phyloP scores from a whole-genome alignment of 2,113 vertebrate genomes.

The Ammodytes marinus region DNA sequence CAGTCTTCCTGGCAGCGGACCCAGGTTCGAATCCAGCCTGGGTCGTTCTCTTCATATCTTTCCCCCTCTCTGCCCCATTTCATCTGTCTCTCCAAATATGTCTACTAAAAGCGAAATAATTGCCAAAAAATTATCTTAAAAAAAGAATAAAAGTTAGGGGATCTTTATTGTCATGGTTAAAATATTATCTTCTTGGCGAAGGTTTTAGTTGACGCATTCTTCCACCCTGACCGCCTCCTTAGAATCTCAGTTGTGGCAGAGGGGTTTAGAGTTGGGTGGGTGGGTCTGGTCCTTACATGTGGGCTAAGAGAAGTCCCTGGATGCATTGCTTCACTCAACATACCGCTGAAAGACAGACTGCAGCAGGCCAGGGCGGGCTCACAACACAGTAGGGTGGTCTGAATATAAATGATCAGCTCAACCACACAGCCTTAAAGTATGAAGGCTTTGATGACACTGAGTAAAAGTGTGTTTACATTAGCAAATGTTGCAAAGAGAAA shows the following conservation, averaged over 20 bases:
- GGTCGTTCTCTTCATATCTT: no score
- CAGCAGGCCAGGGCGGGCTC: constrained; percentile 35
- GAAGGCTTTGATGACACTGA: constrained; percentile 7
- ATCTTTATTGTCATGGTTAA: not conserved
- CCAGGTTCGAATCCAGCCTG: no score
- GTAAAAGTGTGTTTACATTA: constrained; percentile 34
- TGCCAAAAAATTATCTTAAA: no score
- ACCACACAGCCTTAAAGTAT: not conserved
- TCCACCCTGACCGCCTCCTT: not conserved
- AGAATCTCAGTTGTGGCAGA: not conserved
- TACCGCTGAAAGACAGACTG: constrained; percentile 42
- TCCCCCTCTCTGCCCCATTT: no score
- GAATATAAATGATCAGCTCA: constrained; percentile 12
- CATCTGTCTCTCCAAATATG: no score
- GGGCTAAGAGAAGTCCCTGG: constrained; percentile 30
- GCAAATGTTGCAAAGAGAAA: constrained; percentile 8
- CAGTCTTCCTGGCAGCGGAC: no score
- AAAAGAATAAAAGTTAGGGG: not conserved
- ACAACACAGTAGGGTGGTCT: constrained; percentile 49
- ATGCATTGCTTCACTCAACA: constrained; percentile 42
- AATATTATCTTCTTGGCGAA: no score
- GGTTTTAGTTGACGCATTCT: not conserved
- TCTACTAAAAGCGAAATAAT: no score
- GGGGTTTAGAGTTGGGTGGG: not conserved
- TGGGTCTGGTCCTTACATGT: not conserved